phyloP scores from a whole-genome alignment of 2,797 vertebrate species.

The Spheniscus humboldti region DNA sequence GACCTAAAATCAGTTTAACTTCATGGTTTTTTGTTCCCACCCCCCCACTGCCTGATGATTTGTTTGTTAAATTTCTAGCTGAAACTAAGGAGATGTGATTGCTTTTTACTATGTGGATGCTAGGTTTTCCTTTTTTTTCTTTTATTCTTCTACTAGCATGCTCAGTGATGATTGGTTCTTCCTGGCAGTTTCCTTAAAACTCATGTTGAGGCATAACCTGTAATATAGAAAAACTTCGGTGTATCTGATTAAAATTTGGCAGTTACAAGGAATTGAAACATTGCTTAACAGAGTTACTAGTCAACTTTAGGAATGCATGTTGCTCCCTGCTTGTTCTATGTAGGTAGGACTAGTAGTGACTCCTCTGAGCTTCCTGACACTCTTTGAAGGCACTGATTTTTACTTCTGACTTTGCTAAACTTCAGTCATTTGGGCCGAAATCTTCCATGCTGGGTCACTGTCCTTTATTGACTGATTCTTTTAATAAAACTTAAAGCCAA shows the following conservation, averaged over 20 bases:
- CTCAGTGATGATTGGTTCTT: background rate
- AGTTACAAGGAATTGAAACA: background rate
- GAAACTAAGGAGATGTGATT: background rate
- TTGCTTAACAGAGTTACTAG: background rate
- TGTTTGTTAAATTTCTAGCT: background rate
- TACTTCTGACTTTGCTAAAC: background rate
- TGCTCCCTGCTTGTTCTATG: background rate
- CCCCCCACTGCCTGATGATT: background rate
- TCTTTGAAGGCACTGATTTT: background rate
- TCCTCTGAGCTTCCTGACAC: background rate
- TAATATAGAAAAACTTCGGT: background rate
- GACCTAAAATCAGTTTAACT: background rate
- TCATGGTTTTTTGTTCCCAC: background rate
- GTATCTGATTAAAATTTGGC: background rate
- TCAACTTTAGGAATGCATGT: background rate
- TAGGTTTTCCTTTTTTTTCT: background rate
- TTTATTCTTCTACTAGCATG: background rate
- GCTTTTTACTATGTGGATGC: background rate
- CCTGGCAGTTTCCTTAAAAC: background rate
- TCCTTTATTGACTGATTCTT: background rate
- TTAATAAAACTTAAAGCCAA: background rate
- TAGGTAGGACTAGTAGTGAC: background rate
- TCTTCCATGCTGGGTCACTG: background rate
- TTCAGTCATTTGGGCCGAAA: background rate
- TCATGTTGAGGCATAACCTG: background rate